Base-by-base conservation (phyloP, 2,113 vertebrate genomes). In the Tachysurus fulvidraco region DNA sequence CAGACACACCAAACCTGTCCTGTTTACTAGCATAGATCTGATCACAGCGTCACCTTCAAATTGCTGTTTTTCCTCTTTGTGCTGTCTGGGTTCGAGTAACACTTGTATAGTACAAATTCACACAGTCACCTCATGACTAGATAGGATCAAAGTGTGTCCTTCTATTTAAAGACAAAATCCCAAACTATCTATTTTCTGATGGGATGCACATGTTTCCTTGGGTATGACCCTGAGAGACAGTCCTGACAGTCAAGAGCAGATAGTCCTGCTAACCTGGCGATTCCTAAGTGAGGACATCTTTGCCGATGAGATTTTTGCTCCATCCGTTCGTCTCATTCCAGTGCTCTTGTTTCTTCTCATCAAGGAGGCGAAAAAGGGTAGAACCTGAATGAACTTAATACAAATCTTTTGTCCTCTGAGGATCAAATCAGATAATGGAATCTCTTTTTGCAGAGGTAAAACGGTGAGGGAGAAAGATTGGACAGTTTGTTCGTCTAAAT, bases 401-500 rank as follows among this genome's bases (percentile, higher is more conserved):
- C 76, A 84, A 89, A 90, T 88, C 86, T 85, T 87, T 71, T 86
- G 59, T 83, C 62, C 85, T 88, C 84, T 82, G 86, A 85, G 84
- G 90, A 93, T 76, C 83, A 55, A 90, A 83, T 89, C 88, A 92
- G 84, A 90, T 90, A 92, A 93, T 92, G 84, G 85, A 87, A 93
- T 92, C 89, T 92, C 88, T 88, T 79, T 86, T 81, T 50, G 85
- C 85, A 86, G 87, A 55, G 59, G 83, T 81, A 86, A 80, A 83
- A 57, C 25, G 76, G 83, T 80, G 91, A 30, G 69, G 86, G 57
- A 87, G 54, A 67, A 67, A 87, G 90, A 91, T 87, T 55, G 50
- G 90, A 55, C 87, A 60, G 59, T 91, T 93, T 90, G 81, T 84
- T 91, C 73, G 88, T 84, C 80, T 89, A 88, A 89, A 85, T 89